phyloP scores from a whole-genome alignment of 1,140 invertebrate genomes.

The Pseudachorutes palmiensis region DNA sequence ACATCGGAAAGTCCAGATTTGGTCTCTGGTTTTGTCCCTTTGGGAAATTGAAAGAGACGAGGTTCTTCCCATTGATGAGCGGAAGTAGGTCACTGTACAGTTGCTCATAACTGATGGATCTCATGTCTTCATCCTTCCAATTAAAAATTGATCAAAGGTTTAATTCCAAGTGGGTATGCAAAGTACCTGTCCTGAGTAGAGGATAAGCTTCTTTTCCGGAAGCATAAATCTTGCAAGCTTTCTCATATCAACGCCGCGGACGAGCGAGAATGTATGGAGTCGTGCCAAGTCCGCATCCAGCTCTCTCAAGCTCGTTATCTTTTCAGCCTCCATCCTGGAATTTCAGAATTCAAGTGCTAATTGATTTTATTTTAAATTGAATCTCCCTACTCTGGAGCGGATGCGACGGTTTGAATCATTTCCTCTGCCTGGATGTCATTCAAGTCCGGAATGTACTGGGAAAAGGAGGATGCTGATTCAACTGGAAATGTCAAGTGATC shows the following conservation, averaged over 20 bases:
- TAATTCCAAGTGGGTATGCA: background rate
- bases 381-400: constrained; percentile 28
- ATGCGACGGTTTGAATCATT: constrained; percentile 26
- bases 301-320: constrained; percentile 33
- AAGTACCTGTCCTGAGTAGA: background rate
- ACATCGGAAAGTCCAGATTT: background rate
- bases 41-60: background rate
- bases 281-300: constrained; percentile 32
- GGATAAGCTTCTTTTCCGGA: constrained; percentile 30
- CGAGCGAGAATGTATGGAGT: constrained; percentile 31
- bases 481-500: background rate
- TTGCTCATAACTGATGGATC: background rate
- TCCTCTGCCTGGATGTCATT: constrained; percentile 36
- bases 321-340: constrained; percentile 30
- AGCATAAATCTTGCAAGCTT: constrained; percentile 29
- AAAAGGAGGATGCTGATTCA: constrained; percentile 12
- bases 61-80: constrained; percentile 2
- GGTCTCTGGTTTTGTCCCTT: background rate
- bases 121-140: constrained; percentile 8
- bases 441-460: constrained; percentile 32
- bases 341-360: constrained; percentile 11
- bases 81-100: constrained; percentile 2
- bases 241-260: constrained; percentile 28
- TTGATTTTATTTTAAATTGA: background rate
- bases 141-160: background rate